Evolutionary conservation across 1,140 invertebrate species (phyloP).

Genomic region (Anoplophora glabripennis): DNA sequence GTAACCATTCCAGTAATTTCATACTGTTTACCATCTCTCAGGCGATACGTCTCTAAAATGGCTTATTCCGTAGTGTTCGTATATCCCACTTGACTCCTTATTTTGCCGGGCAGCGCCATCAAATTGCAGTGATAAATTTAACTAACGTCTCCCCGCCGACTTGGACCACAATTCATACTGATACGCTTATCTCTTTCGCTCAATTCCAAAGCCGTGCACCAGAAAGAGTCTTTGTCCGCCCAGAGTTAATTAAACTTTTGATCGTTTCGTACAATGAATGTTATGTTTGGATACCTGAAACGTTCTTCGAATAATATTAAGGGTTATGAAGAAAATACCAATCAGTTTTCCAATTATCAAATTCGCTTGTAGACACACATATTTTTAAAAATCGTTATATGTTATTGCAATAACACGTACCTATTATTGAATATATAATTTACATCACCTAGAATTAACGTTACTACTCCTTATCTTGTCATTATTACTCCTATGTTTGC

Average conservation of each 20-base stretch:
- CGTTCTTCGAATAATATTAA: no score
- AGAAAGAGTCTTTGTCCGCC: constrained; percentile 27
- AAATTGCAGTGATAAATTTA: constrained; percentile 42
- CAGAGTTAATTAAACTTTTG: constrained; percentile 41
- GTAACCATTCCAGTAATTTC: constrained; percentile 21
- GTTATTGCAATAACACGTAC: no score
- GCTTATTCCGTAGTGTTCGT: constrained; percentile 33
- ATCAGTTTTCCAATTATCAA: no score
- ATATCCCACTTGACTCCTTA: constrained; percentile 34
- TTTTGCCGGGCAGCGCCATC: constrained; percentile 36
- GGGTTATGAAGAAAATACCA: no score
- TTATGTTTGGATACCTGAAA: constrained; percentile 8
- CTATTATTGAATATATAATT: no score
- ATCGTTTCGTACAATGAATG: constrained; percentile 36
- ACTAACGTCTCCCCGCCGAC: constrained; percentile 41
- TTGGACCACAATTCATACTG: constrained; percentile 38
- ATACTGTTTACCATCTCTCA: constrained; percentile 37
- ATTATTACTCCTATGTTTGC: no score
- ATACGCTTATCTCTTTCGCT: constrained; percentile 27
- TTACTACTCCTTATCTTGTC: no score
- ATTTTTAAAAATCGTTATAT: no score
- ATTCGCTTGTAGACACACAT: no score
- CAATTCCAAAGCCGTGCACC: background rate
- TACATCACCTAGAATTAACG: no score
- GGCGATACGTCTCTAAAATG: constrained; percentile 34